These are phyloP conservation scores for Saxicola maurus DNA, from an alignment of 2,797 vertebrate species.

Conservation along the genomic window DNA sequence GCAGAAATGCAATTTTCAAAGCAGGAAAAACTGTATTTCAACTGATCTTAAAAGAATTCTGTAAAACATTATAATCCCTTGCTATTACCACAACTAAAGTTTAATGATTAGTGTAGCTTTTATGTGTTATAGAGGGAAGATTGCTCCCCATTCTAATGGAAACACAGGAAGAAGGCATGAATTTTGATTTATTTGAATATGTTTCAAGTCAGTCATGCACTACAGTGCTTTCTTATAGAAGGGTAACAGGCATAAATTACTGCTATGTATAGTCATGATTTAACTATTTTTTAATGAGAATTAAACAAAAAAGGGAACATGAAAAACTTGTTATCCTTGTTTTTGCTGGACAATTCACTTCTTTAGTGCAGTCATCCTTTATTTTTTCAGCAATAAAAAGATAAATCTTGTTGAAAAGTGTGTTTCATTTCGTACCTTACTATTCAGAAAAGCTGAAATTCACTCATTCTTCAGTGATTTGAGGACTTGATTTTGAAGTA, in stretches of 20 bases:
- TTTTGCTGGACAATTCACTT: background rate
- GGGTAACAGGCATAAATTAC: background rate
- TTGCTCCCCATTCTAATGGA: background rate
- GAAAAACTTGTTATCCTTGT: background rate
- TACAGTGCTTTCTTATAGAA: background rate
- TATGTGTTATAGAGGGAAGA: background rate
- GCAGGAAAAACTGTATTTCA: background rate
- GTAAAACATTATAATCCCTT: background rate
- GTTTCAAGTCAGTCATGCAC: background rate
- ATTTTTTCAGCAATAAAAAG: background rate
- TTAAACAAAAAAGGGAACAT: background rate
- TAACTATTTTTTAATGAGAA: background rate
- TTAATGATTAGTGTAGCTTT: background rate
- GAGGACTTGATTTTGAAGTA: background rate
- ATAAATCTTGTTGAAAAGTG: background rate
- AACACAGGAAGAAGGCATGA: background rate
- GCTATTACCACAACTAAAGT: background rate
- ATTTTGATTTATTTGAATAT: background rate
- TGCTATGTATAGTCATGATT: background rate
- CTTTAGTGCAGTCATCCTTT: background rate
- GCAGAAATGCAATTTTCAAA: background rate
- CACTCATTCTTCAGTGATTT: conserved; percentile 44
- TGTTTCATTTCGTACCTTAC: conserved; percentile 31
- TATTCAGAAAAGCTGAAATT: conserved; percentile 35
- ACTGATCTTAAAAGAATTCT: background rate